These are phyloP conservation scores for Grapholita molesta DNA, from an alignment of 1,140 invertebrate genomes.

Conservation along the genomic window DNA sequence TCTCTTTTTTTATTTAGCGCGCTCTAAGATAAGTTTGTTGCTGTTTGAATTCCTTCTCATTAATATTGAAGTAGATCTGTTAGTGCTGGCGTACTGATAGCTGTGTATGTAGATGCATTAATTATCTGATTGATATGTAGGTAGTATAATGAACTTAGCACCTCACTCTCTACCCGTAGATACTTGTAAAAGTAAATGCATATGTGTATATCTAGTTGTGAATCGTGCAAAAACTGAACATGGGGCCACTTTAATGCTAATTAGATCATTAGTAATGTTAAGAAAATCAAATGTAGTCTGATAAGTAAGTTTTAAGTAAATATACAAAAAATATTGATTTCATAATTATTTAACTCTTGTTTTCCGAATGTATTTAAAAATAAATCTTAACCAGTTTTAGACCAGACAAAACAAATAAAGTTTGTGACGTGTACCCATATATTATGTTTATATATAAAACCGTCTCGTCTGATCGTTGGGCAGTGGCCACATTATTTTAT, in stretches of 20 bases:
- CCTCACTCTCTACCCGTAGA: not conserved
- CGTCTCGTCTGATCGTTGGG: not conserved
- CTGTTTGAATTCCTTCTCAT: not conserved
- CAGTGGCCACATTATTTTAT: not conserved
- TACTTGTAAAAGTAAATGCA: not conserved
- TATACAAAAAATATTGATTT: not conserved
- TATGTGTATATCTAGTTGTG: not conserved
- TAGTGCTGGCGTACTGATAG: not conserved
- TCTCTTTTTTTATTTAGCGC: not conserved
- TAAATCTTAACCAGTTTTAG: slow-evolving; percentile 2
- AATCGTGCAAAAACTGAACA: not conserved
- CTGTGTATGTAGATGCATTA: not conserved
- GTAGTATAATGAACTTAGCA: not conserved
- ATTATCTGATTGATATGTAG: not conserved
- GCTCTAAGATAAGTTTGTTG: not conserved
- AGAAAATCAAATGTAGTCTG: not conserved
- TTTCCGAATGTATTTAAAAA: not conserved
- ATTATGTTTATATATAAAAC: slow-evolving; percentile 1
- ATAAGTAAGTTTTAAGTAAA: not conserved
- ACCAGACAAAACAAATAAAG: not conserved
- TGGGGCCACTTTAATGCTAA: not conserved
- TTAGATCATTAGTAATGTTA: not conserved
- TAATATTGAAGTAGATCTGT: slow-evolving; percentile 18
- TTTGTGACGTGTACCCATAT: not conserved
- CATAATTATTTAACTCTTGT: not conserved